Evolutionary conservation across 2,888 invertebrate species (phyloP).

Genomic region (Boloria selene): DNA sequence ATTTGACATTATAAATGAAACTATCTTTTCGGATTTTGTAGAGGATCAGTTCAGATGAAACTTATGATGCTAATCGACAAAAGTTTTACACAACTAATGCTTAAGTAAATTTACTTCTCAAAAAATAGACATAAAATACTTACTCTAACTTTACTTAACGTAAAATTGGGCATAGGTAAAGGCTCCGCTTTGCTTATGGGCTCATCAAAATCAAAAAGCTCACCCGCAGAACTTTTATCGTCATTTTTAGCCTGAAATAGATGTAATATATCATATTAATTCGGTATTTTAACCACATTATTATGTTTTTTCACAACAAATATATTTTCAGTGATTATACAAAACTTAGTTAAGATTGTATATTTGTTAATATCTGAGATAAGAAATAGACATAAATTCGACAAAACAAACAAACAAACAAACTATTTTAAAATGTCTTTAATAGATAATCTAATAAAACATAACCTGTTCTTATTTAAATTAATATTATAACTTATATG

Average conservation of each 20-base stretch:
- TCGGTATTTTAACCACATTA: no score
- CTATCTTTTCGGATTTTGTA: no score
- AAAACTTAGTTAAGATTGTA: neutral
- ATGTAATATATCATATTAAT: neutral
- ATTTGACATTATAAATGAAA: no score
- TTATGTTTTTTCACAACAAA: no score
- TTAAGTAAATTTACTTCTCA: neutral
- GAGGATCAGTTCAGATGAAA: no score
- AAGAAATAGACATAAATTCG: neutral
- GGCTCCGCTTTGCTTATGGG: slow-evolving; percentile 59
- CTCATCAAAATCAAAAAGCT: slow-evolving; percentile 68
- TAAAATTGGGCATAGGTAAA: slow-evolving; percentile 67
- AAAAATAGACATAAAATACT: slow-evolving; percentile 32
- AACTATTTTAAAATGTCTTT: neutral
- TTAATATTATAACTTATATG: neutral
- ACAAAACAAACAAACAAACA: neutral
- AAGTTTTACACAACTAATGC: neutral
- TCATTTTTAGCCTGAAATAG: slow-evolving; percentile 49
- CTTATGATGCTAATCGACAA: no score
- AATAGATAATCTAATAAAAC: neutral
- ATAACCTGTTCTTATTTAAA: slow-evolving; percentile 13
- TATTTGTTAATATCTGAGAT: no score
- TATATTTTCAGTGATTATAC: neutral
- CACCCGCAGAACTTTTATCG: slow-evolving; percentile 49
- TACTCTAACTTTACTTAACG: slow-evolving; percentile 80